Evolutionary conservation across 2,888 invertebrate species (phyloP).

Genomic region (Phaedon cochleariae): DNA sequence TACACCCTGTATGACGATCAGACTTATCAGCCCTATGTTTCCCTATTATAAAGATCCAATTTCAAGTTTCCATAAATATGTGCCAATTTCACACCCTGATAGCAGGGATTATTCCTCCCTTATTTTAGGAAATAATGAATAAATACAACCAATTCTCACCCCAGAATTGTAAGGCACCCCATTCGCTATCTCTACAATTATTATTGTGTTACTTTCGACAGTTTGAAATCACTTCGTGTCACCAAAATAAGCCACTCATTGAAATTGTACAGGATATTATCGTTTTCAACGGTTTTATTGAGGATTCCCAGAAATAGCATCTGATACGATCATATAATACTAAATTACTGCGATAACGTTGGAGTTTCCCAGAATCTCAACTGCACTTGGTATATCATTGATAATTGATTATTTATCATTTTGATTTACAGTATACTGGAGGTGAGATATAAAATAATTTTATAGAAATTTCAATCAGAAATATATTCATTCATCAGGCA

Average conservation of each 20-base stretch:
- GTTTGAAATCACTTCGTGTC: conserved; percentile 29
- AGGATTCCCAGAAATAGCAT: not conserved
- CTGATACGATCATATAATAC: not conserved
- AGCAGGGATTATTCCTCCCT: conserved; percentile 52
- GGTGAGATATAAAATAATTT: no score
- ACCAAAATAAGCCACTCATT: conserved; percentile 26
- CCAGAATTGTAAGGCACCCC: conserved; percentile 38
- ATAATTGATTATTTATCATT: no score
- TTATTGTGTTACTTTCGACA: conserved; percentile 29
- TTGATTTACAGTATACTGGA: no score
- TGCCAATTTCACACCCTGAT: conserved; percentile 52
- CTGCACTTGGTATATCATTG: not conserved
- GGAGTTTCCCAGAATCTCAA: not conserved
- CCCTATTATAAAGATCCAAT: conserved; percentile 5
- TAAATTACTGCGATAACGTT: not conserved
- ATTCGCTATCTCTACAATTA: conserved; percentile 22
- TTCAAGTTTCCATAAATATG: conserved; percentile 33
- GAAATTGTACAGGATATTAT: conserved; percentile 15
- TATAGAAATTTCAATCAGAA: no score
- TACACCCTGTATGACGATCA: not conserved
- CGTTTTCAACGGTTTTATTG: conserved; percentile 3
- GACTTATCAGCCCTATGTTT: not conserved
- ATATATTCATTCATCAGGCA: no score
- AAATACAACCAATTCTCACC: conserved; percentile 51
- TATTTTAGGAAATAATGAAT: conserved; percentile 55